Evolutionary conservation across 1,140 invertebrate genomes (phyloP), one percentile per base, ranked within the genome.

Genomic region (Anagrus nilaparvatae): DNA sequence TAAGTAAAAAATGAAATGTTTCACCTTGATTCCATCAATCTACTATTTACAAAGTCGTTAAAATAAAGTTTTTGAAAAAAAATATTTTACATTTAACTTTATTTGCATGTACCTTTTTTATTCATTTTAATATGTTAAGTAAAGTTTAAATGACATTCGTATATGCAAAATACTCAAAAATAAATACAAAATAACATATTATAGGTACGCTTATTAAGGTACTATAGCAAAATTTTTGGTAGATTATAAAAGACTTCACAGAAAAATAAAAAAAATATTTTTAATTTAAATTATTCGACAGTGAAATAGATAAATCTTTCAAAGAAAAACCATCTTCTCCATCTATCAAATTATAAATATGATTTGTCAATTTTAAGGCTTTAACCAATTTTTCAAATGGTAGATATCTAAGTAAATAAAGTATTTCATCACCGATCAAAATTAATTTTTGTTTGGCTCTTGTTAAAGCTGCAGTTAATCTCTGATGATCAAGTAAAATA

Each of bases 401-500:
- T n/a, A 63, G 53, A 59, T 84, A 94, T 23, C 60, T 56, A 12
- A 67, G 53, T 10, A 96, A 57, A 16, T 78, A 78, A 5, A n/a
- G n/a, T n/a, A 54, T 40, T 9, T 71, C 56, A 67, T 89, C 79
- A 0, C 89, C 90, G 6, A 98, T 63, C 6, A 97, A 59, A 18
- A 97, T 81, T 1, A 97, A 65, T 63, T 97, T 98, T 32, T 82
- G 75, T 57, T 91, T 93, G 1, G 94, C 89, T 49, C 94, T 72
- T 1, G 93, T 97, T 3, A 97, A 74, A 20, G 91, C 92, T 2
- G 97, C 95, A 33, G 92, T 97, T 13, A 97, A 63, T 42, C 94
- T 75, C 30, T 87, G 75, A 37, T 82, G 73, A 67, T 97, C 92
- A 56, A 87, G 77, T 2, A 97, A 63, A 39, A 97, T 80, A 54